Conservation (phyloP, 2,797 vertebrate species). For the Sebastes taczanowskii region DNA sequence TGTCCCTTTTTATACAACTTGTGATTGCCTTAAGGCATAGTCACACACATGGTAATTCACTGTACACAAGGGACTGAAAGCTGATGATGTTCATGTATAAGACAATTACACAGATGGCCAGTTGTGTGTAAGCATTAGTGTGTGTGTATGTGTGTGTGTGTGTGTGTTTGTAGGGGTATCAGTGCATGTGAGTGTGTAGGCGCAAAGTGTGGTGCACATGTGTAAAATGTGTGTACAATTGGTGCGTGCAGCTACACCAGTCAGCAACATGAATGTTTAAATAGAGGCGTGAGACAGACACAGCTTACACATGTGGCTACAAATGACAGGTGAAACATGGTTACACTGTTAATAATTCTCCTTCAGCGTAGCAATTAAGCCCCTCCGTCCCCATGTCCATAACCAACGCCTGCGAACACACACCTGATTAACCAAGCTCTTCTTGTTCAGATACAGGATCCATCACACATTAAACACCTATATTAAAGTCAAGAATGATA, state of each 20-base stretch:
- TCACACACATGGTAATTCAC: slow-evolving; percentile 83
- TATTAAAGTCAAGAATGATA: slow-evolving; percentile 79
- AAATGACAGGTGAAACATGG: slow-evolving; percentile 90
- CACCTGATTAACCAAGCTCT: slow-evolving; percentile 58
- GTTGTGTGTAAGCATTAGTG: slow-evolving; percentile 66
- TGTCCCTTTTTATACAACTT: slow-evolving; percentile 87
- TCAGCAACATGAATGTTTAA: slow-evolving; percentile 92
- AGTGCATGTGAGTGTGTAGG: slow-evolving; percentile 53
- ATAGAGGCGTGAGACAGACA: slow-evolving; percentile 94
- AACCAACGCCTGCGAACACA: slow-evolving; percentile 42
- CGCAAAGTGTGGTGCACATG: slow-evolving; percentile 59
- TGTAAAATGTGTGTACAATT: slow-evolving; percentile 66
- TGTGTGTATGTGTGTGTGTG: slow-evolving; percentile 41
- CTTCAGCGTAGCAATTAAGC: slow-evolving; percentile 51
- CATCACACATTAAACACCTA: slow-evolving; percentile 76
- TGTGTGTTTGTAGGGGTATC: slow-evolving; percentile 39
- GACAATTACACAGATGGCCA: slow-evolving; percentile 89
- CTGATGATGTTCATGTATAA: slow-evolving; percentile 88
- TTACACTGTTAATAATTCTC: slow-evolving; percentile 80
- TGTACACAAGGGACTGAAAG: slow-evolving; percentile 83
- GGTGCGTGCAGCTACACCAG: slow-evolving; percentile 81
- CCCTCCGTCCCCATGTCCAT: slow-evolving; percentile 31
- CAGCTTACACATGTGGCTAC: slow-evolving; percentile 93
- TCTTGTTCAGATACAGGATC: slow-evolving; percentile 67
- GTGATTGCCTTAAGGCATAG: slow-evolving; percentile 81